Conservation (phyloP, 2,888 invertebrate species). For the Acrobasis suavella region DNA sequence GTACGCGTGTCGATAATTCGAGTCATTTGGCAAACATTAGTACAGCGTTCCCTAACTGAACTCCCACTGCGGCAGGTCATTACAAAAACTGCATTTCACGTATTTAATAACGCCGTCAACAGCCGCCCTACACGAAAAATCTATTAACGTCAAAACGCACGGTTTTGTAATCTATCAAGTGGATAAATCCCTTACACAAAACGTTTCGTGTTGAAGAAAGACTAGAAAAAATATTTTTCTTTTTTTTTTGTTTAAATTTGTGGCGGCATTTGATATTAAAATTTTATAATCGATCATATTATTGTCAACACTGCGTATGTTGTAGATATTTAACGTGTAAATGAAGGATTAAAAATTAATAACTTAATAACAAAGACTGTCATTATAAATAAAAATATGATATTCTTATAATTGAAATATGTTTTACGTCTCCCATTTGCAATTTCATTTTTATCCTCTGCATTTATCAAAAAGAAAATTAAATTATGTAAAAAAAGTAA, state of each 20-base stretch:
- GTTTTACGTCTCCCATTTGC: too few species aligned
- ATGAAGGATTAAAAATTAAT: neutral
- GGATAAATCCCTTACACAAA: conserved; percentile 49
- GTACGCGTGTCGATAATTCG: conserved; percentile 48
- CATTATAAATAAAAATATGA: too few species aligned
- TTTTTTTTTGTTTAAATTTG: conserved; percentile 5
- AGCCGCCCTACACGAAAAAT: conserved; percentile 66
- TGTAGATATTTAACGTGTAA: neutral
- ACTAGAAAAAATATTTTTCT: neutral
- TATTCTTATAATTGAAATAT: too few species aligned
- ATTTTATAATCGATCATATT: conserved; percentile 1
- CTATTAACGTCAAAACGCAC: conserved; percentile 74
- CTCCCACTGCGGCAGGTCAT: conserved; percentile 51
- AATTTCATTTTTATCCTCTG: too few species aligned
- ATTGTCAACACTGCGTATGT: neutral
- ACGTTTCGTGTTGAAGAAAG: conserved; percentile 4
- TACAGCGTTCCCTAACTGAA: conserved; percentile 38
- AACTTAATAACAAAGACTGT: too few species aligned
- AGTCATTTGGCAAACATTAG: conserved; percentile 65
- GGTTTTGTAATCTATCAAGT: conserved; percentile 68
- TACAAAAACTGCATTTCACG: conserved; percentile 79
- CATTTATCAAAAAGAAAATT: too few species aligned
- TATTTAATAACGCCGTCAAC: conserved; percentile 74
- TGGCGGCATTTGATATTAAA: neutral
- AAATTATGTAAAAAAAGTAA: too few species aligned